Evolutionary conservation across 2,113 vertebrate species (phyloP).

Genomic region (Clarias gariepinus): DNA sequence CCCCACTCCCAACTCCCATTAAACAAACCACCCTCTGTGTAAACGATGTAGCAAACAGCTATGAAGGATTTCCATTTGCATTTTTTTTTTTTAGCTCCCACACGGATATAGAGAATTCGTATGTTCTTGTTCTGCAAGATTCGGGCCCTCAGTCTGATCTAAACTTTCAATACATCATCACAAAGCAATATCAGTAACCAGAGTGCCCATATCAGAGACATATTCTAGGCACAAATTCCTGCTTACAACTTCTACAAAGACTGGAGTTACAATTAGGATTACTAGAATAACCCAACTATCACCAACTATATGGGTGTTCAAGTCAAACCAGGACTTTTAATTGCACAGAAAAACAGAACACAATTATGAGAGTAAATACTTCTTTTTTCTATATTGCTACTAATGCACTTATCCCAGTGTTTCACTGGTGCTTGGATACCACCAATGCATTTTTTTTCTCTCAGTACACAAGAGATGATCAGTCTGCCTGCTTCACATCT

Average conservation of each 20-base stretch:
- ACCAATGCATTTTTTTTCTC: too few species aligned
- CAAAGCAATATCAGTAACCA: not conserved
- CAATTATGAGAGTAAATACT: too few species aligned
- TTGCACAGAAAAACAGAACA: too few species aligned
- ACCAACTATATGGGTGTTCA: not conserved
- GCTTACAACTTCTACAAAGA: not conserved
- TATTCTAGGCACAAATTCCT: not conserved
- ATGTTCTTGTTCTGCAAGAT: not conserved
- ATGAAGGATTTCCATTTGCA: not conserved
- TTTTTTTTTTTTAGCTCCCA: not conserved
- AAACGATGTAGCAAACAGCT: not conserved
- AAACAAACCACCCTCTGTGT: constrained; percentile 18
- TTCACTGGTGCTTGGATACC: too few species aligned
- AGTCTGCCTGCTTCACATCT: too few species aligned
- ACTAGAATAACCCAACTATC: not conserved
- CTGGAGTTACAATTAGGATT: not conserved
- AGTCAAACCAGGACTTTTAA: too few species aligned
- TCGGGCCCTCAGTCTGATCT: not conserved
- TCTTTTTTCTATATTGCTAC: too few species aligned
- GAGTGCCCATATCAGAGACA: not conserved
- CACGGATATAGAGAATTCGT: not conserved
- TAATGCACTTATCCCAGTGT: too few species aligned
- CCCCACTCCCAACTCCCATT: not conserved
- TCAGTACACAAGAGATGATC: too few species aligned
- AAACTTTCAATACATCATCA: not conserved